phyloP scores from a whole-genome alignment of 2,113 vertebrate genomes.

The Anseranas semipalmata region DNA sequence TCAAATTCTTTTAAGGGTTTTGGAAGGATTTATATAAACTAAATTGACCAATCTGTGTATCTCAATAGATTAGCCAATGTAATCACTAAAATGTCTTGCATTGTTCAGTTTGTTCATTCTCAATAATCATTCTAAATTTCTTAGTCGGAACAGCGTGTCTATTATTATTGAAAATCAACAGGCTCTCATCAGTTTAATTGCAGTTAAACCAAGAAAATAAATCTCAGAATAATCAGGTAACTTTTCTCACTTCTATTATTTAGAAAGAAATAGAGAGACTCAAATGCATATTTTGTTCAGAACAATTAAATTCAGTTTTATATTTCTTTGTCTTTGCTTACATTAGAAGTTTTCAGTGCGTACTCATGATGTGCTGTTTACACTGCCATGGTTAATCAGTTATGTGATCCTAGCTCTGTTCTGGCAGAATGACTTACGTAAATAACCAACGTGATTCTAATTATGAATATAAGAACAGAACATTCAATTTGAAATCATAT shows the following conservation, averaged over 20 bases:
- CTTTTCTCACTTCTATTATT: background rate
- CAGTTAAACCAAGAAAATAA: background rate
- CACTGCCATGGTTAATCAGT: background rate
- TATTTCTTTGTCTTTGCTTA: background rate
- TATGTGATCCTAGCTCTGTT: background rate
- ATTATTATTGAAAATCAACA: background rate
- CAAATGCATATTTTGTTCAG: background rate
- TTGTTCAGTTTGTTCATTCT: background rate
- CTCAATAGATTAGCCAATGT: background rate
- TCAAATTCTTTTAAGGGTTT: background rate
- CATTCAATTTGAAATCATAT: background rate
- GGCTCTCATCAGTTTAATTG: background rate
- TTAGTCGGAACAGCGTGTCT: background rate
- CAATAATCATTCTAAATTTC: background rate
- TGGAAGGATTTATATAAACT: background rate
- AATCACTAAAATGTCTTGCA: background rate
- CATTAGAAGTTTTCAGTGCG: background rate
- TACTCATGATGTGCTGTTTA: background rate
- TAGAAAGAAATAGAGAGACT: background rate
- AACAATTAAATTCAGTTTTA: background rate
- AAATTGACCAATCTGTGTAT: background rate
- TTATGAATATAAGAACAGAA: background rate
- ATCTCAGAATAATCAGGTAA: background rate
- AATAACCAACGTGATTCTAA: background rate
- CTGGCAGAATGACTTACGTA: background rate